Evolutionary conservation across 2,888 invertebrate genomes (phyloP).

Genomic region (Colletes collaris): DNA sequence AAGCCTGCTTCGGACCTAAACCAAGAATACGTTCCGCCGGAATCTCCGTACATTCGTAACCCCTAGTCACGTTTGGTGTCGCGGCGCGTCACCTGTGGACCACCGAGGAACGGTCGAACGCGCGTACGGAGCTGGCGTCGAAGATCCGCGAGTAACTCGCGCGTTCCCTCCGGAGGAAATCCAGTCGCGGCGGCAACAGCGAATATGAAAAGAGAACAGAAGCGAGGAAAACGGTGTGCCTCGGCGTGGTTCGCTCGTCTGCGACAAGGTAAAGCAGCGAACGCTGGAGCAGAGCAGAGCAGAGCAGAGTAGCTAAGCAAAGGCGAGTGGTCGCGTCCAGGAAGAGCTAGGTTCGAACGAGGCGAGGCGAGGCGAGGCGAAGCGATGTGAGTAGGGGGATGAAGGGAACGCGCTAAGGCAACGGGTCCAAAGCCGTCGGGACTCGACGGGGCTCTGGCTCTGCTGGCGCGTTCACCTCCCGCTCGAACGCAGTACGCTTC

Average conservation of each 20-base stretch:
- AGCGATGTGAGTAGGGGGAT: slow-evolving; percentile 54
- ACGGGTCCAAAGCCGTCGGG: slow-evolving; percentile 71
- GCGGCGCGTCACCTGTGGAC: too few relatives aligned
- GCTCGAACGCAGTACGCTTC: slow-evolving; percentile 78
- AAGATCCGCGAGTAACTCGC: too few relatives aligned
- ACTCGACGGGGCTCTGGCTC: slow-evolving; percentile 54
- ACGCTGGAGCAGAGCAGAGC: slow-evolving; percentile 39
- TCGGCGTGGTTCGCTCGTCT: slow-evolving; percentile 63
- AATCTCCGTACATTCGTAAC: too few relatives aligned
- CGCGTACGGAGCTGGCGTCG: too few relatives aligned
- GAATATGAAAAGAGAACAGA: slow-evolving; percentile 57
- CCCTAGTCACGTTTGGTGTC: too few relatives aligned
- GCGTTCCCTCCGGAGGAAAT: too few relatives aligned
- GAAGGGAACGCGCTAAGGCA: slow-evolving; percentile 68
- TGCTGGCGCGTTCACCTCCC: slow-evolving; percentile 78
- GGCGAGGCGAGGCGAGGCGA: slow-evolving; percentile 49
- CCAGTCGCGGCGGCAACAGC: slow-evolving; percentile 3
- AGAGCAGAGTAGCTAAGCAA: slow-evolving; percentile 53
- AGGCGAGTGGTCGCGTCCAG: slow-evolving; percentile 35
- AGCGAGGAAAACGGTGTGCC: slow-evolving; percentile 54
- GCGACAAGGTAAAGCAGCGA: slow-evolving; percentile 66
- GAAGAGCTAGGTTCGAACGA: slow-evolving; percentile 53
- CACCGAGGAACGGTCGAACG: too few relatives aligned
- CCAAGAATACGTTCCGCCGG: too few relatives aligned
- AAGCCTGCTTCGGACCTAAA: too few relatives aligned